phyloP scores from a whole-genome alignment of 2,888 invertebrate species.

The Yponomeuta sedellus region DNA sequence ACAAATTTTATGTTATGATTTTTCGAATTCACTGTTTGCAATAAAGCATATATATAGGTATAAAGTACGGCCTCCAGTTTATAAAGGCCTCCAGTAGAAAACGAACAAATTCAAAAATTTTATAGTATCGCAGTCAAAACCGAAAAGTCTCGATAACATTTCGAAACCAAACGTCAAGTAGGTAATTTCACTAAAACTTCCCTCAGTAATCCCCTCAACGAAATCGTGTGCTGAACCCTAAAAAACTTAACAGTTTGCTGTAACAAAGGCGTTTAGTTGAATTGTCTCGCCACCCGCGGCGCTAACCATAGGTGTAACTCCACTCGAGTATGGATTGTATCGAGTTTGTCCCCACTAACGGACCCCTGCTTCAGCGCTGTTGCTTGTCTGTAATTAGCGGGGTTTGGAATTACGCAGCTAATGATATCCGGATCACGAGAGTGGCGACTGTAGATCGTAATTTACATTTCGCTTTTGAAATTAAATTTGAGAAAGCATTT shows the following conservation, averaged over 20 bases:
- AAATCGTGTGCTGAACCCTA: neutral
- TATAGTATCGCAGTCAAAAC: no score
- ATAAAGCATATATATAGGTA: no score
- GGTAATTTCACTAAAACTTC: neutral
- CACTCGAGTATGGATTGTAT: neutral
- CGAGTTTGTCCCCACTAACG: neutral
- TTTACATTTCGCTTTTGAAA: neutral
- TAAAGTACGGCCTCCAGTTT: no score
- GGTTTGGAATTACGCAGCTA: neutral
- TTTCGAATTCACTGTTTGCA: no score
- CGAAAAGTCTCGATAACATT: neutral
- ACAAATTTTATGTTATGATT: no score
- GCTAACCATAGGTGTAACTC: slow-evolving; percentile 16
- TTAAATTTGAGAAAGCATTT: no score
- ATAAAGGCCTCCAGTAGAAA: no score
- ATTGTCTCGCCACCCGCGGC: slow-evolving; percentile 10
- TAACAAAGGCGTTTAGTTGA: slow-evolving; percentile 1
- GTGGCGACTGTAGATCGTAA: neutral
- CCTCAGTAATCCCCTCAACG: neutral
- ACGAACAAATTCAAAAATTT: no score
- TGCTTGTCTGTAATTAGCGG: neutral
- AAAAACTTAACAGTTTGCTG: neutral
- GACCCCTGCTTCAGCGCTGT: neutral
- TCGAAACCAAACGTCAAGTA: neutral
- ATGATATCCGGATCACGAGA: neutral